These are phyloP conservation scores for Archilochus colubris DNA, from an alignment of 2,113 vertebrate genomes.

Conservation along the genomic window DNA sequence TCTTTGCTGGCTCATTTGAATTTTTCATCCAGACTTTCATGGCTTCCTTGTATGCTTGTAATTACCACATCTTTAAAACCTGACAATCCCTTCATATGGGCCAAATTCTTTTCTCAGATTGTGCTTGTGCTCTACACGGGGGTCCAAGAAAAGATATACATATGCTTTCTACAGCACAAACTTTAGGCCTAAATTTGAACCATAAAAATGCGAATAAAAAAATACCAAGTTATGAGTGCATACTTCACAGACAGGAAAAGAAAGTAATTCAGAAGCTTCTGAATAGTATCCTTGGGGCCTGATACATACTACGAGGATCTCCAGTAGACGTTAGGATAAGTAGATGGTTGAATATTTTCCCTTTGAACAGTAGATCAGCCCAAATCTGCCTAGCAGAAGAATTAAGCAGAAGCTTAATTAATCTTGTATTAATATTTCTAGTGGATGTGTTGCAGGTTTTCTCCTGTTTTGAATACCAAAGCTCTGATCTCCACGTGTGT, in stretches of 20 bases:
- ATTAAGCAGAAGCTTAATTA: conserved; percentile 46
- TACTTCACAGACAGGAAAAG: conserved; percentile 9
- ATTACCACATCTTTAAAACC: conserved; percentile 72
- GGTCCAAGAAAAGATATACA: conserved; percentile 62
- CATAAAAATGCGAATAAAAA: conserved; percentile 36
- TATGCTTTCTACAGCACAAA: conserved; percentile 50
- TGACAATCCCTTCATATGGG: conserved; percentile 65
- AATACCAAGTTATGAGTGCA: not conserved
- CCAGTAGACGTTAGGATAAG: not conserved
- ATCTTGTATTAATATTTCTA: conserved; percentile 38
- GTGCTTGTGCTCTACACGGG: conserved; percentile 26
- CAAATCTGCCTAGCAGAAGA: conserved; percentile 52
- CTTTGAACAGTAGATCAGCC: conserved; percentile 49
- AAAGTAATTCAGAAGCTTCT: conserved; percentile 20
- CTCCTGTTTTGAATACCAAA: conserved; percentile 7
- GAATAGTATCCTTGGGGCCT: not conserved
- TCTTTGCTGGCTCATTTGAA: conserved; percentile 69
- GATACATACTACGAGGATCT: not conserved
- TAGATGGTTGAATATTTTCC: conserved; percentile 12
- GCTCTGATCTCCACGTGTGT: not conserved
- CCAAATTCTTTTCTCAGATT: conserved; percentile 61
- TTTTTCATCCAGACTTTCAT: conserved; percentile 66
- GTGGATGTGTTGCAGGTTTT: not conserved
- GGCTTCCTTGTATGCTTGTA: conserved; percentile 66
- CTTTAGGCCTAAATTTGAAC: conserved; percentile 54